Percentiles rank a stretch among this genome's conserved stretches.
Evolutionary conservation across 2,888 invertebrate species (phyloP).

Genomic region (Megastigmus dorsalis): DNA sequence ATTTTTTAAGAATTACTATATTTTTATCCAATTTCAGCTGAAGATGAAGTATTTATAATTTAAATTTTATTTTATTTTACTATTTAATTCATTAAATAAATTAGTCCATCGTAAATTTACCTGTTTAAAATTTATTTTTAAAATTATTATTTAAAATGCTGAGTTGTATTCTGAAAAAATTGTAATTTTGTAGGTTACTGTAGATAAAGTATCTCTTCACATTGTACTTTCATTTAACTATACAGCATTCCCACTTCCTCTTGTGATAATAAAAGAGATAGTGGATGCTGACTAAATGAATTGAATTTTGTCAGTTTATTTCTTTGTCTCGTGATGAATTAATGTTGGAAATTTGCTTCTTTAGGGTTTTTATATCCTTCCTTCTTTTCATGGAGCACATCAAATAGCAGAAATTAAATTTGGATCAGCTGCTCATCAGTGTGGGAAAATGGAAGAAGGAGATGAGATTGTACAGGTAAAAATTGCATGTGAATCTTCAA

Average conservation of each 20-base stretch:
- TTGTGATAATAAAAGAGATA: slow-evolving; percentile 46
- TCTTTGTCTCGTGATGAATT: slow-evolving; percentile 11
- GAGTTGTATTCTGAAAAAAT: no score
- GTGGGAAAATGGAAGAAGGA: slow-evolving; percentile 94
- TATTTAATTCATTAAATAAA: no score
- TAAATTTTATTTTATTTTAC: no score
- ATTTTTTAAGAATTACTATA: no score
- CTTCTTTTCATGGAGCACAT: slow-evolving; percentile 86
- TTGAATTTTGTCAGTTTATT: slow-evolving; percentile 22
- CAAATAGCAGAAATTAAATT: slow-evolving; percentile 93
- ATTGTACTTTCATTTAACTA: slow-evolving; percentile 16
- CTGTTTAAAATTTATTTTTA: no score
- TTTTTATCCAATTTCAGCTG: no score
- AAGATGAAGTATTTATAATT: no score
- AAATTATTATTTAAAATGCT: no score
- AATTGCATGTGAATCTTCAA: no score
- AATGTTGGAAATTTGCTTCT: slow-evolving; percentile 45
- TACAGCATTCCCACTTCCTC: slow-evolving; percentile 37
- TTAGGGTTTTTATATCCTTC: slow-evolving; percentile 92
- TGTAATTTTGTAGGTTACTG: neutral
- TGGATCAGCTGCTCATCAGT: slow-evolving; percentile 93
- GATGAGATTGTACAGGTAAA: slow-evolving; percentile 96
- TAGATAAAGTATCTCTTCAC: slow-evolving; percentile 28
- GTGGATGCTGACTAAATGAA: neutral
- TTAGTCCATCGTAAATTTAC: no score